These are phyloP conservation scores for Proteles cristata DNA, from an alignment of 2,113 vertebrate genomes.

Conservation along the genomic window DNA sequence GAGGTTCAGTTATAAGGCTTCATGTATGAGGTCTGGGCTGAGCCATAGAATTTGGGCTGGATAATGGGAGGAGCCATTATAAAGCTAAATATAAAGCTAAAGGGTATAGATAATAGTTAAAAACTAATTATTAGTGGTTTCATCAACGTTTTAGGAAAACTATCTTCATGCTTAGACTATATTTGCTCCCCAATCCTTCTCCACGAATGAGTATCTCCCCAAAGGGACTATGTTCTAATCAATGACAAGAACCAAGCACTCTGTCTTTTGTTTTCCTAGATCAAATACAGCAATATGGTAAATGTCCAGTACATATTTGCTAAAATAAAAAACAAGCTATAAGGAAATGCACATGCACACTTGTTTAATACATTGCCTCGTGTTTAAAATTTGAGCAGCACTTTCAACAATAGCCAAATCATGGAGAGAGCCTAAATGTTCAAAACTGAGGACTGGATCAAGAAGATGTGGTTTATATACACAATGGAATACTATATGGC, in stretches of 20 bases:
- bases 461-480: too few relatives aligned
- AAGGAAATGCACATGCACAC: neutral
- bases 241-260: neutral
- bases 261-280: neutral
- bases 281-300: neutral
- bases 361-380: neutral
- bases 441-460: too few relatives aligned
- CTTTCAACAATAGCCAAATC: too few relatives aligned
- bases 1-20: neutral
- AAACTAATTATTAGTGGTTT: neutral
- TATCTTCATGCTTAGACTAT: neutral
- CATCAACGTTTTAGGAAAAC: neutral
- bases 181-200: neutral
- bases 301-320: neutral
- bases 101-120: neutral
- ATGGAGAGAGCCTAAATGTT: too few relatives aligned
- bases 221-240: neutral
- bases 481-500: too few relatives aligned
- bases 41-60: neutral
- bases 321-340: neutral
- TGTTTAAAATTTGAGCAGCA: neutral
- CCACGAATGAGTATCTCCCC: neutral
- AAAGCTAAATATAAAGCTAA: neutral
- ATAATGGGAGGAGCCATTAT: neutral
- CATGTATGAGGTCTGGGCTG: neutral